Evolutionary conservation across 1,140 invertebrate species (phyloP), one percentile per base, ranked within the genome.

Genomic region (Venustaconcha ellipsiformis): DNA sequence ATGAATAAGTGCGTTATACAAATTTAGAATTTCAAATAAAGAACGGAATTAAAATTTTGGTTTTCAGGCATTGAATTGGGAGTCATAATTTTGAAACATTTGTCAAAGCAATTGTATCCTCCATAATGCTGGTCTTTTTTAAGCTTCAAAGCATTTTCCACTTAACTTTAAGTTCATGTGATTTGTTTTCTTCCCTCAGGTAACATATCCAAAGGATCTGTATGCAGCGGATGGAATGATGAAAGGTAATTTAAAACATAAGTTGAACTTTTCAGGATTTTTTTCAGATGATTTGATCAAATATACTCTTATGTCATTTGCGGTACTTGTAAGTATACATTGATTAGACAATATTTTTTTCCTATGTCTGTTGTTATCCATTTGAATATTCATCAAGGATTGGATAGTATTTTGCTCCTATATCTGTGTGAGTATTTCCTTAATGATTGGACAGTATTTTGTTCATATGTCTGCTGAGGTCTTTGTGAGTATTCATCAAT

Each of bases 201-300:
- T 92, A 0, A 92, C 91, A 0, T 87, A 90, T 77, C 89, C 86
- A 74, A 90, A 90, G 80, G 91, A 92, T 86, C 74, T 91, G 30
- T 88, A 87, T 82, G 83, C 89, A 57, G 89, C 89, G 37, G 86
- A 88, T 70, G 84, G 83, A 65, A 76, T 88, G 23, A 26, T 92
- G 15, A 91, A 88, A 90, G 89, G 91, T 91, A 78, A 48, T 48
- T 48, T 48, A 48, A 48, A 11, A 48, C 37, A 48, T 48, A 48
- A 6, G 37, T 6, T 48, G 37, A 48, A 11, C 37, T 48, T 48
- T 11, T 48, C 37, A 11, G 37, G 26, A 4, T 30, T 30, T 11
- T 48, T 48, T 6, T 48, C 37, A 48, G 11, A 48, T 48, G 37
- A 48, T 48, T 6, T 6, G 6, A 11, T 48, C 37, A 0, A 8